These are phyloP conservation scores for Aurelia sp. DNA, from an alignment of 30 jellyfish, hydroid and myxozoan species.

Conservation along the genomic window DNA sequence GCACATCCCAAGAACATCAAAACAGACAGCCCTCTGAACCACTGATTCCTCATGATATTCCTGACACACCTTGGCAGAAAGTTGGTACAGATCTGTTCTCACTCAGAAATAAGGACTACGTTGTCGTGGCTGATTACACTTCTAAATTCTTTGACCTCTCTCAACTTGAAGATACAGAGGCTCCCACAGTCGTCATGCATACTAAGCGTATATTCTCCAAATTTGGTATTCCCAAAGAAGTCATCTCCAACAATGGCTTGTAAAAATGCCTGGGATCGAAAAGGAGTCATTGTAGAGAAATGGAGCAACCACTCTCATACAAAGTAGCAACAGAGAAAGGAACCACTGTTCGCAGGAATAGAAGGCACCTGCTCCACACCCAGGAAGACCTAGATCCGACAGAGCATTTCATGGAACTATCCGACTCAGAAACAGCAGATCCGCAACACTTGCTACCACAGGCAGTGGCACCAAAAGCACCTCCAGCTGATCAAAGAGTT, in stretches of 20 bases:
- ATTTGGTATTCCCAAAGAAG: slow-evolving; percentile 48
- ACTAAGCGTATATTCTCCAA: slow-evolving; percentile 41
- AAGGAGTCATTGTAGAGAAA: not conserved
- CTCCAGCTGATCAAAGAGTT: not conserved
- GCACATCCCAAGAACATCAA: slow-evolving; percentile 10
- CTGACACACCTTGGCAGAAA: not conserved
- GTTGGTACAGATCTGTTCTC: slow-evolving; percentile 59
- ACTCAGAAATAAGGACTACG: slow-evolving; percentile 33
- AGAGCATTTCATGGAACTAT: not conserved
- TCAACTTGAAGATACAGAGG: slow-evolving; percentile 39
- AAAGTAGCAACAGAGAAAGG: not conserved
- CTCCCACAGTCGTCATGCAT: slow-evolving; percentile 30
- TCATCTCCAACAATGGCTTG: not conserved
- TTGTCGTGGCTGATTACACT: slow-evolving; percentile 58
- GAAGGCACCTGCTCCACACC: slow-evolving; percentile 14
- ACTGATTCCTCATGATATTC: slow-evolving; percentile 26
- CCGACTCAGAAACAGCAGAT: not conserved
- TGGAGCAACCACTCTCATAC: slow-evolving; percentile 32
- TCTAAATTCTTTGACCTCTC: slow-evolving; percentile 64
- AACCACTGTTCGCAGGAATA: not conserved
- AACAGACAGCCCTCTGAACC: slow-evolving; percentile 48
- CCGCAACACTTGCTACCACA: not conserved
- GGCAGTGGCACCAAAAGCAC: slow-evolving; percentile 5
- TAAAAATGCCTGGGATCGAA: slow-evolving; percentile 1
- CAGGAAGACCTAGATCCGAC: not conserved